A percentile compares a stretch with the other conserved stretches of the same genome.
phyloP scores from a whole-genome alignment of 35 echinoderm and acorn worm species.

The Eucidaris tribuloides region DNA sequence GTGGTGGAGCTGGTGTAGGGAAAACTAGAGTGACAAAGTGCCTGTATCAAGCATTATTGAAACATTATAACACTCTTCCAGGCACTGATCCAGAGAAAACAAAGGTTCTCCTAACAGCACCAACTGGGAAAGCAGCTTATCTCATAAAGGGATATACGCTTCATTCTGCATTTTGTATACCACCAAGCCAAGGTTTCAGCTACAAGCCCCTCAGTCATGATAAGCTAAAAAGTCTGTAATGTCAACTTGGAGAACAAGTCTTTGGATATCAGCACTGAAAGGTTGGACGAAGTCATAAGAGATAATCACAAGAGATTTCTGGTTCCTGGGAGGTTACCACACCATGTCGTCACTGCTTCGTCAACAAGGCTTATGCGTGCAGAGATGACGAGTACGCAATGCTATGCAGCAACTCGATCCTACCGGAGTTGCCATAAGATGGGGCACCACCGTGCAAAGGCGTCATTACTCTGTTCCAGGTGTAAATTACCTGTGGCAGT shows the following conservation, averaged over 20 bases:
- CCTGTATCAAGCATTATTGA: constrained; percentile 16
- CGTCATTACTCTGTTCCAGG: neutral
- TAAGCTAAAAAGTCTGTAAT: neutral
- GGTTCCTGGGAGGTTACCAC: neutral
- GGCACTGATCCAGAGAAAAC: neutral
- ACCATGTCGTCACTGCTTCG: constrained; percentile 31
- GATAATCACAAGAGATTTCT: constrained; percentile 4
- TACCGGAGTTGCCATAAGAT: neutral
- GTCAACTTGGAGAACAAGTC: no score
- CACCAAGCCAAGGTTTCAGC: neutral
- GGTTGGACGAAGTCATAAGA: neutral
- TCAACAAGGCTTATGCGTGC: constrained; percentile 21
- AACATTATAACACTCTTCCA: neutral
- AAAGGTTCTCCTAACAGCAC: neutral
- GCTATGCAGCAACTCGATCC: neutral
- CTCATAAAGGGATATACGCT: neutral
- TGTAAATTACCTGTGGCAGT: neutral
- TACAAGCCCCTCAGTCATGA: neutral
- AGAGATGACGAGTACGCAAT: neutral
- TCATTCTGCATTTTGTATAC: constrained; percentile 13
- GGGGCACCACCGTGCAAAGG: neutral
- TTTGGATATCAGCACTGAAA: neutral
- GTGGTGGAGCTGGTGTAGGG: constrained; percentile 26
- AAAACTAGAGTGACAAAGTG: neutral
- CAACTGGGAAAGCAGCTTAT: constrained; percentile 26